These are phyloP conservation scores for Zaprionus bogoriensis DNA, from an alignment of 2,888 invertebrate species.

Conservation along the genomic window DNA sequence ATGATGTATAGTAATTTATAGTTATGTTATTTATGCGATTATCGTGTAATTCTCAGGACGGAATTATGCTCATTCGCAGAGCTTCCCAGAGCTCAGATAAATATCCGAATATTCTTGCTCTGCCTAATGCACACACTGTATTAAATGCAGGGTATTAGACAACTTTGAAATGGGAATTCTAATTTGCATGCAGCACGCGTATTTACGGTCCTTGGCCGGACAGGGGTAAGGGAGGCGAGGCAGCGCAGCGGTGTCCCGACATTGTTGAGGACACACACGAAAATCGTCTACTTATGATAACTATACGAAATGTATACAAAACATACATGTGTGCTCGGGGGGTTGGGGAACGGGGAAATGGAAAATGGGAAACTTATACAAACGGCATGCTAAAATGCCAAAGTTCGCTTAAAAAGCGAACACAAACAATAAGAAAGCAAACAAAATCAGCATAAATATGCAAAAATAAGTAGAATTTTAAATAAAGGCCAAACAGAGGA, in stretches of 20 bases:
- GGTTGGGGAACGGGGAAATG: neutral
- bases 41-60: constrained; percentile 4
- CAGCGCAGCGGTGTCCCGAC: constrained; percentile 15
- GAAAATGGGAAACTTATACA: constrained; percentile 24
- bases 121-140: too few relatives aligned
- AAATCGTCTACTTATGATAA: constrained; percentile 65
- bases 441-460: constrained; percentile 64
- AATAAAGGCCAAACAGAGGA: constrained; percentile 65
- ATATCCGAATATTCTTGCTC: too few relatives aligned
- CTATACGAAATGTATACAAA: constrained; percentile 23
- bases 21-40: too few relatives aligned
- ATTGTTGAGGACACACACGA: constrained; percentile 10
- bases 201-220: constrained; percentile 14
- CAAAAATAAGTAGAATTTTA: constrained; percentile 69
- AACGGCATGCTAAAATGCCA: constrained; percentile 23
- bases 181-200: constrained; percentile 26
- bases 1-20: neutral
- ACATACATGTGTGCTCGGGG: neutral
- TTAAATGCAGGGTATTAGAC: too few relatives aligned
- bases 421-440: constrained; percentile 37
- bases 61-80: constrained; percentile 45
- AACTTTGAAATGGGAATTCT: constrained; percentile 19
- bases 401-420: constrained; percentile 50
- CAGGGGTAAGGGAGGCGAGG: constrained; percentile 11
- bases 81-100: constrained; percentile 3